Conservation (phyloP, 2,888 invertebrate genomes). For the Thereva nobilitata region DNA sequence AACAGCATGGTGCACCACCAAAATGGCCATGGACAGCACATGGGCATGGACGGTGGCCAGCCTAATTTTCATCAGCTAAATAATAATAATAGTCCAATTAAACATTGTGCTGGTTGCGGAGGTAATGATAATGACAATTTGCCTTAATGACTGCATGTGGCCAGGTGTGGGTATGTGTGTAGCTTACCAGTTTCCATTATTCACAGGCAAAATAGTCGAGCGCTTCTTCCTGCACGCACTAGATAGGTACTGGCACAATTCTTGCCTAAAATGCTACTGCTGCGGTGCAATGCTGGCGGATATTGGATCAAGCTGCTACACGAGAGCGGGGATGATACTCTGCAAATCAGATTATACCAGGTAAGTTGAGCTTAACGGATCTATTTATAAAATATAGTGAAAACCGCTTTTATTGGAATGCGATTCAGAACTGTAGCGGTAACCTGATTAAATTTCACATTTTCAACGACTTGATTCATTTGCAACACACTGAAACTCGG, state of each 20-base stretch:
- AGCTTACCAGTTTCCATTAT: slow-evolving; percentile 22
- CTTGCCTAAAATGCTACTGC: slow-evolving; percentile 88
- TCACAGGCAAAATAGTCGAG: slow-evolving; percentile 73
- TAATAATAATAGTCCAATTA: slow-evolving; percentile 59
- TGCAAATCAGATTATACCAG: slow-evolving; percentile 92
- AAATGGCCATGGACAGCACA: slow-evolving; percentile 49
- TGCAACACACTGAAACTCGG: too few relatives aligned
- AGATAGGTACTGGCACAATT: slow-evolving; percentile 93
- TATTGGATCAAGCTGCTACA: slow-evolving; percentile 86
- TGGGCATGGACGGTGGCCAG: slow-evolving; percentile 39
- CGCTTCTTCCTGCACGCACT: slow-evolving; percentile 85
- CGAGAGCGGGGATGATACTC: slow-evolving; percentile 88
- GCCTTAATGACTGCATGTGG: slow-evolving; percentile 26
- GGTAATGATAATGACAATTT: slow-evolving; percentile 56
- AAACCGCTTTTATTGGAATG: too few relatives aligned
- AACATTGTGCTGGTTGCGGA: slow-evolving; percentile 86
- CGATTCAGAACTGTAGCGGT: too few relatives aligned
- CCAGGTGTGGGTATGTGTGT: background rate
- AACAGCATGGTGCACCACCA: slow-evolving; percentile 47
- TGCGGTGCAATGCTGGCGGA: slow-evolving; percentile 86
- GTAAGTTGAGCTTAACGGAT: slow-evolving; percentile 61
- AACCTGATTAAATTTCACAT: too few relatives aligned
- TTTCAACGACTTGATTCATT: too few relatives aligned
- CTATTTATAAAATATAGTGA: too few relatives aligned
- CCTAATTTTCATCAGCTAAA: slow-evolving; percentile 47